Conservation (phyloP, 2,797 vertebrate species). For the Eospalax fontanierii region DNA sequence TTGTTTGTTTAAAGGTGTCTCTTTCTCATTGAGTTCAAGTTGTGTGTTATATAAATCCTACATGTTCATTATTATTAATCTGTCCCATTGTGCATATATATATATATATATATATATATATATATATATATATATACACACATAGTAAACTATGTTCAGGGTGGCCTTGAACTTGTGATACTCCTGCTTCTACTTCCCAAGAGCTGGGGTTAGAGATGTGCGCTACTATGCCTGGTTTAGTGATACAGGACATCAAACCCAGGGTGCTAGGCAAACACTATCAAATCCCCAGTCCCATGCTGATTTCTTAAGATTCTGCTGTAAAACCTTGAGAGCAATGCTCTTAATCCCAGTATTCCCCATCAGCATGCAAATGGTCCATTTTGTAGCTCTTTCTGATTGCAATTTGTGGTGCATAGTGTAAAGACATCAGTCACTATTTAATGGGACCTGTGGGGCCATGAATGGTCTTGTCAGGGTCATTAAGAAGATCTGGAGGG, state of each 20-base stretch:
- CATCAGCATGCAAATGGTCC: not conserved
- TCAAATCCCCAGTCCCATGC: not conserved
- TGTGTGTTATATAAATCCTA: not conserved
- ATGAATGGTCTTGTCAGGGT: constrained; percentile 11
- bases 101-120: too few species aligned
- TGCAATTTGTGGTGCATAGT: fast-evolving
- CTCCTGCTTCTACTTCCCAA: not conserved
- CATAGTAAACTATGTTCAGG: too few species aligned
- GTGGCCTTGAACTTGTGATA: not conserved
- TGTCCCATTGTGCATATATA: not conserved
- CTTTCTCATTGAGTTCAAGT: too few species aligned
- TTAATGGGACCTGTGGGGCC: constrained; percentile 32
- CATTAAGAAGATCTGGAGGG: constrained; percentile 47
- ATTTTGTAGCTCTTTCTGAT: not conserved
- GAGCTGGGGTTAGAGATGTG: not conserved
- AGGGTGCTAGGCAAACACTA: not conserved
- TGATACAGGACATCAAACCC: not conserved
- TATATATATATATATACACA: too few species aligned
- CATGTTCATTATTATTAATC: not conserved
- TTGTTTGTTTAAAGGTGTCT: not conserved
- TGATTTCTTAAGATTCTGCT: not conserved
- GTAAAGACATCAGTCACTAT: not conserved
- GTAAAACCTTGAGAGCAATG: not conserved
- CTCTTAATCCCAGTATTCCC: not conserved
- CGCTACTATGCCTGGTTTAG: not conserved